Conservation (phyloP, 1,140 invertebrate genomes). For the Drosophila nikananu region DNA sequence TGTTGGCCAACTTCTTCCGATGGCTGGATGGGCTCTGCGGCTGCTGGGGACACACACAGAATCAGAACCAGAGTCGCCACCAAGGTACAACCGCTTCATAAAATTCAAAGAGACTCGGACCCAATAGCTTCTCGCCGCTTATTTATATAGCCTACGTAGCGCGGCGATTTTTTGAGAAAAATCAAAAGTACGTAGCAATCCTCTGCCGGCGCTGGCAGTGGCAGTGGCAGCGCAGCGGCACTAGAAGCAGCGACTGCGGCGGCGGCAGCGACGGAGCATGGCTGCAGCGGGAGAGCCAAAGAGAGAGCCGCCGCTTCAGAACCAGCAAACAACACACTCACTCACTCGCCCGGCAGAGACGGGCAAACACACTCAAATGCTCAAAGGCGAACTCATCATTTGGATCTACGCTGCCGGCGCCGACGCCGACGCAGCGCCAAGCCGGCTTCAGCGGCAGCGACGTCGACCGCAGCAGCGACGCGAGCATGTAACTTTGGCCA, state of each 20-base stretch:
- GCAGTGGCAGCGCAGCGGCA: slow-evolving; percentile 21
- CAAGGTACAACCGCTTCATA: slow-evolving; percentile 85
- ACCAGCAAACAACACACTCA: slow-evolving; percentile 57
- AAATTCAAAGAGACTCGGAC: slow-evolving; percentile 85
- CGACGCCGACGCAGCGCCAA: slow-evolving; percentile 41
- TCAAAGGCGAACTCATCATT: slow-evolving; percentile 69
- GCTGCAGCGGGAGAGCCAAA: slow-evolving; percentile 26
- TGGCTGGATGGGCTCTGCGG: slow-evolving; percentile 16
- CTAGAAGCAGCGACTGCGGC: slow-evolving; percentile 4
- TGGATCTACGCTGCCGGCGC: slow-evolving; percentile 63
- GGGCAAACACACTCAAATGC: slow-evolving; percentile 38
- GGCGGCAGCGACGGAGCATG: slow-evolving; percentile 24
- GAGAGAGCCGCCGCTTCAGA: slow-evolving; percentile 16
- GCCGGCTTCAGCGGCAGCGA: slow-evolving; percentile 52
- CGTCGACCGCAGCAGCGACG: slow-evolving; percentile 32
- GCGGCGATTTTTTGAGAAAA: slow-evolving; percentile 76
- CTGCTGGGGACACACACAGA: slow-evolving; percentile 19
- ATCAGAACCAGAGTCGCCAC: slow-evolving; percentile 47
- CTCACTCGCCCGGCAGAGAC: slow-evolving; percentile 23
- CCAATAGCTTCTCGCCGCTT: slow-evolving; percentile 84
- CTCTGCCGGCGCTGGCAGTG: slow-evolving; percentile 26
- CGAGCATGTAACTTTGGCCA: slow-evolving; percentile 72
- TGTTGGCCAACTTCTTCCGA: slow-evolving; percentile 23
- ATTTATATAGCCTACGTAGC: slow-evolving; percentile 85
- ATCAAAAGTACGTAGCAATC: slow-evolving; percentile 66